phyloP scores from a whole-genome alignment of 64 coral and sea anemone genomes.

The Pocillopora verrucosa region DNA sequence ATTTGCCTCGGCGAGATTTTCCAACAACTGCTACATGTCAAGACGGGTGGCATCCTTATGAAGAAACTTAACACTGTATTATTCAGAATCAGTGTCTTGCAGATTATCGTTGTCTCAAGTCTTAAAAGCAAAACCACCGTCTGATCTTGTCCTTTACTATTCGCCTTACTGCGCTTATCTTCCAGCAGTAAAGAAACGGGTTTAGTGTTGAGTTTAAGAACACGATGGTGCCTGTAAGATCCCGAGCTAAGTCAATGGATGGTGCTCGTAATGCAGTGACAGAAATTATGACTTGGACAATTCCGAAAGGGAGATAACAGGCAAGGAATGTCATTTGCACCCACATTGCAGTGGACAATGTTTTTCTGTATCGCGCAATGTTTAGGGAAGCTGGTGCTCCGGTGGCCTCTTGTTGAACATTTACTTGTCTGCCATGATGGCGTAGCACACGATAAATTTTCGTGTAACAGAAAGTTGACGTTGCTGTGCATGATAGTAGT shows the following conservation, averaged over 20 bases:
- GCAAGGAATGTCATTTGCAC: not conserved
- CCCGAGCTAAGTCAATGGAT: not conserved
- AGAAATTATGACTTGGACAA: not conserved
- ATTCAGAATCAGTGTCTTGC: too few relatives aligned
- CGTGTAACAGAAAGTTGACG: not conserved
- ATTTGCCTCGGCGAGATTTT: too few relatives aligned
- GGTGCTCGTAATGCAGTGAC: not conserved
- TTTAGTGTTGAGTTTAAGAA: not conserved
- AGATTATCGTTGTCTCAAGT: too few relatives aligned
- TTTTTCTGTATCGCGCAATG: not conserved
- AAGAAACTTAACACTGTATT: too few relatives aligned
- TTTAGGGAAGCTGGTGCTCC: not conserved
- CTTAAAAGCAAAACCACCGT: not conserved
- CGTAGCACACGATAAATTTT: not conserved
- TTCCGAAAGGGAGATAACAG: not conserved
- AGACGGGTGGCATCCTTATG: too few relatives aligned
- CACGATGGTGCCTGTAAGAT: not conserved
- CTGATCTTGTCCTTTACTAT: not conserved
- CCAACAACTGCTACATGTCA: too few relatives aligned
- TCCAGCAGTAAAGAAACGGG: not conserved
- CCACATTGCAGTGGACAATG: not conserved
- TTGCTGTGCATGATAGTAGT: not conserved
- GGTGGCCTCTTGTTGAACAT: not conserved
- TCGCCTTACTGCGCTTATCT: not conserved
- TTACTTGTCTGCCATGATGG: not conserved